Conservation (phyloP, 2,797 vertebrate genomes). For the Hypotaenidia okinawae region DNA sequence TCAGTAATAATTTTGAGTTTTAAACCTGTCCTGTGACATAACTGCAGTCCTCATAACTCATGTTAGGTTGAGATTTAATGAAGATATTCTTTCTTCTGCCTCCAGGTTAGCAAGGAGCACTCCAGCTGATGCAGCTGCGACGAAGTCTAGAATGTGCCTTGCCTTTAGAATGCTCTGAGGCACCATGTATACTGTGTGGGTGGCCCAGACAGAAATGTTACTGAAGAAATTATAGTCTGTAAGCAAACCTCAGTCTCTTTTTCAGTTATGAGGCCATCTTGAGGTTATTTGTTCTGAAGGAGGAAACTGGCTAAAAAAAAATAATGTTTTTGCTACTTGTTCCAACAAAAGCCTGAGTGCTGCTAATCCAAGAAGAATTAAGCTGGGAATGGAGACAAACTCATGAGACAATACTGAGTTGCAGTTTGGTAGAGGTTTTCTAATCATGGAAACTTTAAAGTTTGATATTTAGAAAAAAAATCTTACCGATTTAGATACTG, state of each 20-base stretch:
- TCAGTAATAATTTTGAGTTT: background rate
- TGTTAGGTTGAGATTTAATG: background rate
- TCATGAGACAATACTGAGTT: background rate
- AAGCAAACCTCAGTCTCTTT: background rate
- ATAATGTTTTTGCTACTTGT: background rate
- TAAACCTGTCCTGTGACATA: background rate
- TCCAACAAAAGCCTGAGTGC: background rate
- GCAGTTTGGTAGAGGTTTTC: background rate
- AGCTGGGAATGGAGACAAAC: background rate
- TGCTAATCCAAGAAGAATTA: background rate
- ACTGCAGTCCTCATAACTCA: background rate
- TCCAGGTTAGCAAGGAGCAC: background rate
- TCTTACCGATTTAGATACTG: background rate
- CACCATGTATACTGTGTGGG: background rate
- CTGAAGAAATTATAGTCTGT: background rate
- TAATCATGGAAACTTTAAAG: background rate
- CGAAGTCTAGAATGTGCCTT: background rate
- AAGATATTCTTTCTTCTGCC: background rate
- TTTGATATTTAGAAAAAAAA: background rate
- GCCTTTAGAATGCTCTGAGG: background rate
- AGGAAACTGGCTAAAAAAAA: background rate
- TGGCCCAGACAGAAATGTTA: background rate
- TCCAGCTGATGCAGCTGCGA: background rate
- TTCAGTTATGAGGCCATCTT: background rate
- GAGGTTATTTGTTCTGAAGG: background rate